Evolutionary conservation across 2,888 invertebrate species (phyloP), one percentile per base, ranked within the genome.

Genomic region (Dendrolimus pini): DNA sequence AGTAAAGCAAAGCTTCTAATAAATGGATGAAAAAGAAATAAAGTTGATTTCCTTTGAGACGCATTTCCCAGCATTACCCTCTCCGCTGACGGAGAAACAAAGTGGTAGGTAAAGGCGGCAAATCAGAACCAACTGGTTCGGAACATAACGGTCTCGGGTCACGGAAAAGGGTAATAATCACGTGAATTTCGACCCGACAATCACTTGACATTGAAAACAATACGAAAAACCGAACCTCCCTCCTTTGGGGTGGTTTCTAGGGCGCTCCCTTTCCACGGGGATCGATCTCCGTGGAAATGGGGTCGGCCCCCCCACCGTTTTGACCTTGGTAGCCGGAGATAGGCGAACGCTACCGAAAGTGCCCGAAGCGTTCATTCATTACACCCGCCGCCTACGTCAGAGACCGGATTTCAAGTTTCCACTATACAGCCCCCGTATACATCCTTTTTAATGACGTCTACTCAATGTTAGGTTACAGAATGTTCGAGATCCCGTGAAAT

Each of bases 171-270:
- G 76, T 74, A 73, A 78, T 85, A 82, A 83, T 75, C 77, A 78
- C 70, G 74, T 68, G 61, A 72, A 77, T 74, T 75, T 72, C 74
- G 68, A 70, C 69, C 68, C 61, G 68, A 68, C 66, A 85, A 80
- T 83, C 81, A 80, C 80, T 81, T 89, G 89, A 89, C 89, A 90
- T 90, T 90, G 89, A 89, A 88, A 89, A 83, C 74, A 77, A 77
- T 78, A 75, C 70, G 70, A 73, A 73, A 74, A 77, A 72, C 71
- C 72, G 74, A 75, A 78, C 76, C 79, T 75, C 76, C 78, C 73
- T 73, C 76, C 75, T 77, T 75, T 68, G 66, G 81, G 82, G 82
- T 75, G 80, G 80, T 63, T 75, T 75, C 74, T 77, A 72, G 73
- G 78, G 79, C 77, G 83, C 81, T 79, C 82, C 85, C 89, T 10